Evolutionary conservation across 2,113 vertebrate species (phyloP).

Genomic region (Microcebus lehilahytsara): DNA sequence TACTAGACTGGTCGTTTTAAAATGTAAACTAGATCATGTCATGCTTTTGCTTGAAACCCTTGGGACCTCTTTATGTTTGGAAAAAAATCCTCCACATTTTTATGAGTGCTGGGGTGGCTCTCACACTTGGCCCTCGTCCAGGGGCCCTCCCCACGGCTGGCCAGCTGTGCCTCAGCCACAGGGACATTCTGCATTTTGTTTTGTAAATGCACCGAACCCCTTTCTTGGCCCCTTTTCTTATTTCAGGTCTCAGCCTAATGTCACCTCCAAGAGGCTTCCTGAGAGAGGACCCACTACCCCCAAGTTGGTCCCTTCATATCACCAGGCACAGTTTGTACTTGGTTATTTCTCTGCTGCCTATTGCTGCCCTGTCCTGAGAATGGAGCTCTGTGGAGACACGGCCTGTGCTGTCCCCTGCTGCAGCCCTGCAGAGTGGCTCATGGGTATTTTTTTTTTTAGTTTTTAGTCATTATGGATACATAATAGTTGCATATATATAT

Average conservation of each 20-base stretch:
- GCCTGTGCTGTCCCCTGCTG: accelerated
- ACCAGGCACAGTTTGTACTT: accelerated
- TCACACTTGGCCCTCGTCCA: accelerated
- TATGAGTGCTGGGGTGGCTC: accelerated
- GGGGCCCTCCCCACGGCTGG: background rate
- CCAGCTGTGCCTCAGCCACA: too few relatives aligned
- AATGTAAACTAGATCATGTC: background rate
- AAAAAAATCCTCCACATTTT: accelerated
- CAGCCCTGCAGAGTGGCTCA: background rate
- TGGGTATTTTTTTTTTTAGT: background rate
- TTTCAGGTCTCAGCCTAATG: background rate
- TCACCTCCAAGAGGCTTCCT: background rate
- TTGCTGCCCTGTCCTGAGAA: background rate
- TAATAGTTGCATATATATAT: too few relatives aligned
- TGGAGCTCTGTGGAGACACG: accelerated
- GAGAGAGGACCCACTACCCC: too few relatives aligned
- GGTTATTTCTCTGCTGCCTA: background rate
- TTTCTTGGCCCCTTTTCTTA: background rate
- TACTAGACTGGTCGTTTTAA: background rate
- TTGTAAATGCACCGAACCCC: background rate
- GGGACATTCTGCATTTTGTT: accelerated
- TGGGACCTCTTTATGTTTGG: background rate
- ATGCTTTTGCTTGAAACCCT: background rate
- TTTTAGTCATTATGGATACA: too few relatives aligned
- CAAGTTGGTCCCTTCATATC: too few relatives aligned